Percentiles rank a stretch among this genome's conserved stretches.
Evolutionary conservation across 2,113 vertebrate genomes (phyloP).

Genomic region (Gymnorhina tibicen): DNA sequence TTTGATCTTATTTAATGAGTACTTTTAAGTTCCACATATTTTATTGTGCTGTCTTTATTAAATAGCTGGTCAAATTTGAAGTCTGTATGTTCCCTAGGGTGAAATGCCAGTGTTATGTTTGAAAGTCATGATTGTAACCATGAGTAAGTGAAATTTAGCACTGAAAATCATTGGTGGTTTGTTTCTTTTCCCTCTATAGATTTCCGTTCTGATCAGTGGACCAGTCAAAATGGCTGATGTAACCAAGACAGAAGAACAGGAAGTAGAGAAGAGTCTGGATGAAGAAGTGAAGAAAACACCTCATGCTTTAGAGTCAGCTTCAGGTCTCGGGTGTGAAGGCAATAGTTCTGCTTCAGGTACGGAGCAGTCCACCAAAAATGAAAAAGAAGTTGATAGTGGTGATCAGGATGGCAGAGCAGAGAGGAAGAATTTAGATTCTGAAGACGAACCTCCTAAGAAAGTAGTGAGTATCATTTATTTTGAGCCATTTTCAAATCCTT

Average conservation of each 20-base stretch:
- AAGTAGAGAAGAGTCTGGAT: constrained; percentile 31
- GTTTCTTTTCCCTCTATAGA: neutral
- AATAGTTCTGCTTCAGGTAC: neutral
- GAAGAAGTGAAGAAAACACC: constrained; percentile 30
- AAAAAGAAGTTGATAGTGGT: neutral
- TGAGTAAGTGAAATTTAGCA: neutral
- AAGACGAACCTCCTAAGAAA: constrained; percentile 43
- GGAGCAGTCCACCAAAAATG: neutral
- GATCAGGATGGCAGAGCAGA: neutral
- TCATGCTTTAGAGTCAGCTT: neutral
- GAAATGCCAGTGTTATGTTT: neutral
- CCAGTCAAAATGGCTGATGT: constrained; percentile 60
- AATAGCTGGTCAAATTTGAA: neutral
- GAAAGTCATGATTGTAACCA: fast-evolving
- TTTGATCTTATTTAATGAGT: neutral
- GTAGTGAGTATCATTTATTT: constrained; percentile 44
- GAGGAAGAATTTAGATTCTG: constrained; percentile 32
- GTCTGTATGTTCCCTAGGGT: neutral
- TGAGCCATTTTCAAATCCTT: neutral
- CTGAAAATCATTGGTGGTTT: neutral
- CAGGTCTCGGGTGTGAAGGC: neutral
- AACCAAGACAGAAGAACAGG: constrained; percentile 31
- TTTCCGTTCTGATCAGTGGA: neutral
- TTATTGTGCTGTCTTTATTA: neutral
- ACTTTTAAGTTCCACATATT: neutral